These are phyloP conservation scores for Crypturellus undulatus DNA, from an alignment of 2,113 vertebrate species.

Conservation along the genomic window DNA sequence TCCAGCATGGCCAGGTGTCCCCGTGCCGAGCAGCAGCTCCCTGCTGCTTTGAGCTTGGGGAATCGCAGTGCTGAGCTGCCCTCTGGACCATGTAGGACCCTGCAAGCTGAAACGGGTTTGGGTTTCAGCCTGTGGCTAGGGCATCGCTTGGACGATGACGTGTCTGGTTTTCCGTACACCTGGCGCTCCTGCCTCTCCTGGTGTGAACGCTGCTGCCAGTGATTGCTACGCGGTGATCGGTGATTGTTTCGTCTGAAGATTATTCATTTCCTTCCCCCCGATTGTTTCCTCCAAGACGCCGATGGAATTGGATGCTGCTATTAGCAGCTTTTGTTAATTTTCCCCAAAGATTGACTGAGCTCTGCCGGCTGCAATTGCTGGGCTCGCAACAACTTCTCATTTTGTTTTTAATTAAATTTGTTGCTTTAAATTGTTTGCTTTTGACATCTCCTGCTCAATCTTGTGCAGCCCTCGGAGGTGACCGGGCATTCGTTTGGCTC, in stretches of 20 bases:
- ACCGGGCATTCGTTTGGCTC: neutral
- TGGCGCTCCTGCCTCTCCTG: neutral
- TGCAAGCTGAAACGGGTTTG: neutral
- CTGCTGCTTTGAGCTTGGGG: neutral
- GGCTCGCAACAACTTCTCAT: constrained; percentile 71
- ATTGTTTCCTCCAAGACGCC: constrained; percentile 13
- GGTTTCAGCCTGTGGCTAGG: neutral
- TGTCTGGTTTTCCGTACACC: neutral
- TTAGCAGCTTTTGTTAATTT: constrained; percentile 76
- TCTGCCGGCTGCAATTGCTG: constrained; percentile 50
- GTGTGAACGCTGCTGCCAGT: neutral
- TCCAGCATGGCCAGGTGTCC: fast-evolving
- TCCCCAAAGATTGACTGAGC: constrained; percentile 46
- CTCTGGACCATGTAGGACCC: fast-evolving
- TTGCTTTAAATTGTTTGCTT: constrained; percentile 78
- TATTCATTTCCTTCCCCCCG: constrained; percentile 44
- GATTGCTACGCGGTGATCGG: constrained; percentile 62
- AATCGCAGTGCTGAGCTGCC: fast-evolving
- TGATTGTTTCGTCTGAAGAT: constrained; percentile 75
- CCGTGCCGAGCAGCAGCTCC: neutral
- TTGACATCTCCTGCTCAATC: constrained; percentile 59
- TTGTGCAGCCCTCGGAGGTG: constrained; percentile 53
- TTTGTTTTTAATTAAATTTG: constrained; percentile 80
- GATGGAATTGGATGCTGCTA: constrained; percentile 69
- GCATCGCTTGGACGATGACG: neutral